Conservation (phyloP, 2,888 invertebrate species). For the Mythimna loreyi region DNA sequence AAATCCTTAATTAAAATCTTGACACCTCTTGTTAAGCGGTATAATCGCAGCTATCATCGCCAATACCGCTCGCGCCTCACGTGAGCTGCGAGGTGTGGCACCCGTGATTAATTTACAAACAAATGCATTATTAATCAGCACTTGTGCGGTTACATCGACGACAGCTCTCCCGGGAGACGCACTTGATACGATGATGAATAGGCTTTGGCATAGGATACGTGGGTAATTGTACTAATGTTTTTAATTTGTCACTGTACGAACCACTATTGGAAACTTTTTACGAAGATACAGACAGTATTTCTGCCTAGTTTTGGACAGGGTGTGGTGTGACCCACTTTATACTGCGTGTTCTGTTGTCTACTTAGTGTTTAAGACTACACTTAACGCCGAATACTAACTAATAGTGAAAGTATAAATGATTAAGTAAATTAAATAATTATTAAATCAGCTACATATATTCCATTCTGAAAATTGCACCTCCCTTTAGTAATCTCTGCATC, state of each 20-base stretch:
- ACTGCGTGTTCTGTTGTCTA: no score
- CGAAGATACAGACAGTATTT: no score
- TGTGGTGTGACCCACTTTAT: no score
- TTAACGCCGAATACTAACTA: no score
- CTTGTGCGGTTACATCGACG: constrained; percentile 22
- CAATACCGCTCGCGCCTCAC: neutral
- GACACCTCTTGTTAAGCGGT: neutral
- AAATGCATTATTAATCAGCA: constrained; percentile 52
- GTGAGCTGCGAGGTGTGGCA: constrained; percentile 7
- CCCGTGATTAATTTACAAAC: constrained; percentile 52
- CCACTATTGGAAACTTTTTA: no score
- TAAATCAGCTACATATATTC: no score
- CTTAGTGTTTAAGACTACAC: no score
- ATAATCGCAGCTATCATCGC: constrained; percentile 10
- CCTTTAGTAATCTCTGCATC: neutral
- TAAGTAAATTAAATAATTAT: no score
- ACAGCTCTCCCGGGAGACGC: constrained; percentile 16
- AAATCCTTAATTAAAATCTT: constrained; percentile 3
- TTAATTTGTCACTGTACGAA: no score
- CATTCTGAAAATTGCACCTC: neutral
- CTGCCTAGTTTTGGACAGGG: no score
- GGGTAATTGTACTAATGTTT: no score
- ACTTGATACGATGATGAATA: constrained; percentile 22
- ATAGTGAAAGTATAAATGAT: no score
- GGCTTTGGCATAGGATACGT: neutral